Percentiles rank a stretch among this genome's conserved stretches.
These are phyloP conservation scores for Polypterus senegalus DNA, from an alignment of 2,113 vertebrate species.

Conservation along the genomic window DNA sequence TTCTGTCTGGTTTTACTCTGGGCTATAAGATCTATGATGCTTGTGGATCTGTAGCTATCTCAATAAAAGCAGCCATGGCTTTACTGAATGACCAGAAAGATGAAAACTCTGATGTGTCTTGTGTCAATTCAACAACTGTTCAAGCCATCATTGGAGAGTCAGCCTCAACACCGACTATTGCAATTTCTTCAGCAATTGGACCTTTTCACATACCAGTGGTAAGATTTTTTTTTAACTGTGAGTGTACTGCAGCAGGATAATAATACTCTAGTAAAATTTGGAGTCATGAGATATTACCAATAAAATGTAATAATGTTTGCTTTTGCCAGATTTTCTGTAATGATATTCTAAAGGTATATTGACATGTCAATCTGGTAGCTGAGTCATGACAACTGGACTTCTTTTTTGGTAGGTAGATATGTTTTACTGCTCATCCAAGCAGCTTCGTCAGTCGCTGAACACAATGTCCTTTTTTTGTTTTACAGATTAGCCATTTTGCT, in stretches of 20 bases:
- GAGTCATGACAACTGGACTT: background rate
- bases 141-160: constrained; percentile 2
- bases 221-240: background rate
- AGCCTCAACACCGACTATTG: background rate
- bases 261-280: no score
- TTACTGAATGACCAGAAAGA: background rate
- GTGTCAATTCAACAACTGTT: background rate
- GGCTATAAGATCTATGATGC: constrained; percentile 46
- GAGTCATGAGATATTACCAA: background rate
- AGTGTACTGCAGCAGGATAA: background rate
- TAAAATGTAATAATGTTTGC: background rate
- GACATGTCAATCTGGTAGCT: background rate
- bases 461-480: background rate
- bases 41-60: background rate
- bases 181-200: background rate
- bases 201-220: constrained; percentile 3
- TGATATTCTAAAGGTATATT: background rate
- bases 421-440: no score
- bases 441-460: no score
- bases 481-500: constrained; percentile 3
- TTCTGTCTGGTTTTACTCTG: constrained; percentile 45
- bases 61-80: background rate
- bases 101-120: background rate
- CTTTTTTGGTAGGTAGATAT: no score
- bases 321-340: background rate